Percentiles rank a stretch among this genome's conserved stretches.
phyloP scores from a whole-genome alignment of 2,113 vertebrate species.

The Perca schrenkii region DNA sequence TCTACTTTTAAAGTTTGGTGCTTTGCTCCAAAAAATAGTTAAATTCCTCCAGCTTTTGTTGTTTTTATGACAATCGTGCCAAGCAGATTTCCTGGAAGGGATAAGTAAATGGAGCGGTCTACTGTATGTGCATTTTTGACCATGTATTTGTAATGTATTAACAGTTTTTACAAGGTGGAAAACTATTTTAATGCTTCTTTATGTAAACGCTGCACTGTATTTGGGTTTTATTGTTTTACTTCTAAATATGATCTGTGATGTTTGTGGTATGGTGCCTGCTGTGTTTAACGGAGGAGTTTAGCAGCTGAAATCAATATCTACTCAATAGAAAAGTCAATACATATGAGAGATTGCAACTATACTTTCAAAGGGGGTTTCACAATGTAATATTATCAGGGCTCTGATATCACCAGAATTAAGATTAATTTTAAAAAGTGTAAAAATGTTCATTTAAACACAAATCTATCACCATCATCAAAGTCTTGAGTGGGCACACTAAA shows the following conservation, averaged over 20 bases:
- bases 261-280: conserved; percentile 55
- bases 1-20: conserved; percentile 29
- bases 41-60: conserved; percentile 44
- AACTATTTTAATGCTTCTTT: conserved; percentile 53
- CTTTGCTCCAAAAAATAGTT: conserved; percentile 1
- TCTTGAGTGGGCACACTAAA: conserved; percentile 14
- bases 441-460: conserved; percentile 5
- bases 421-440: neutral
- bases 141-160: conserved; percentile 63
- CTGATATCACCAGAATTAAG: conserved; percentile 8
- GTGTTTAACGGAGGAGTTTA: conserved; percentile 42
- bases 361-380: conserved; percentile 19
- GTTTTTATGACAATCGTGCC: conserved; percentile 79
- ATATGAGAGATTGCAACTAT: conserved; percentile 4
- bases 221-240: conserved; percentile 54
- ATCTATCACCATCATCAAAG: conserved; percentile 8
- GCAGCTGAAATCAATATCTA: conserved; percentile 28
- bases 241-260: conserved; percentile 42
- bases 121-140: conserved; percentile 62
- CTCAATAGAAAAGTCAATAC: conserved; percentile 13
- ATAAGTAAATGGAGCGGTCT: conserved; percentile 45
- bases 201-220: conserved; percentile 64
- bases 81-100: conserved; percentile 63
- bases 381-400: conserved; percentile 20
- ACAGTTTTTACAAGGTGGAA: conserved; percentile 66